phyloP scores from a whole-genome alignment of 2,888 invertebrate species.

The Drosophila flavopinicola region DNA sequence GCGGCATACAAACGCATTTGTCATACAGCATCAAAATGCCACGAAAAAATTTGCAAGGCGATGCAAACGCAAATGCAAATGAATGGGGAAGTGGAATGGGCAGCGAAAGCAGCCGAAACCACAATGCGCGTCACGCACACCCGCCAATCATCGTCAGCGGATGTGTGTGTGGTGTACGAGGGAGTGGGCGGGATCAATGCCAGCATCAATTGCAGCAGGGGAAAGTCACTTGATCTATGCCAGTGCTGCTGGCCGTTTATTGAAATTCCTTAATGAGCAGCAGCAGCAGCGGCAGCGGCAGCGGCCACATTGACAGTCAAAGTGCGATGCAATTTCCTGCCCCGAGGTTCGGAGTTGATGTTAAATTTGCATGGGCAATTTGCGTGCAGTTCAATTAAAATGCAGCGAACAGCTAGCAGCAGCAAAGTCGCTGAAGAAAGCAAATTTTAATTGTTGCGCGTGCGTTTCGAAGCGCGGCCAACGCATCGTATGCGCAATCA shows the following conservation, averaged over 20 bases:
- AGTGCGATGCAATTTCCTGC: slow-evolving; percentile 69
- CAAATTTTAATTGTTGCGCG: slow-evolving; percentile 32
- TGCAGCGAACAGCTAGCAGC: slow-evolving; percentile 7
- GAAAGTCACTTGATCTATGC: slow-evolving; percentile 59
- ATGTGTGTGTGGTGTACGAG: background rate
- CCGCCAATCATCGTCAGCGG: slow-evolving; percentile 68
- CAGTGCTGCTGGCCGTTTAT: slow-evolving; percentile 56
- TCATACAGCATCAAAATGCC: slow-evolving; percentile 60
- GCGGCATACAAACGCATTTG: slow-evolving; percentile 62
- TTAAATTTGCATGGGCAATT: slow-evolving; percentile 51
- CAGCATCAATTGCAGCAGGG: slow-evolving; percentile 43
- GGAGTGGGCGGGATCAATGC: background rate
- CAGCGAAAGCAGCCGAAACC: slow-evolving; percentile 57
- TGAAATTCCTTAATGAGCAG: slow-evolving; percentile 76
- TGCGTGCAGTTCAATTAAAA: slow-evolving; percentile 68
- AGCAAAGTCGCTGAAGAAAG: slow-evolving; percentile 5
- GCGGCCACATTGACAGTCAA: slow-evolving; percentile 26
- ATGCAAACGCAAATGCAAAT: slow-evolving; percentile 16
- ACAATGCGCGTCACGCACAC: slow-evolving; percentile 61
- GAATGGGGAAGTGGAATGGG: slow-evolving; percentile 15
- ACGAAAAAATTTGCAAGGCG: slow-evolving; percentile 25
- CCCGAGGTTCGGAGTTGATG: slow-evolving; percentile 12
- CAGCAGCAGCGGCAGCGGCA: slow-evolving; percentile 55
- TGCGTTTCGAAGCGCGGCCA: slow-evolving; percentile 9
- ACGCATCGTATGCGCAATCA: slow-evolving; percentile 48